A percentile compares a stretch with the other conserved stretches of the same genome.
These are phyloP conservation scores for Stictocephala bisonia DNA, from an alignment of 2,888 invertebrate genomes.

Conservation along the genomic window DNA sequence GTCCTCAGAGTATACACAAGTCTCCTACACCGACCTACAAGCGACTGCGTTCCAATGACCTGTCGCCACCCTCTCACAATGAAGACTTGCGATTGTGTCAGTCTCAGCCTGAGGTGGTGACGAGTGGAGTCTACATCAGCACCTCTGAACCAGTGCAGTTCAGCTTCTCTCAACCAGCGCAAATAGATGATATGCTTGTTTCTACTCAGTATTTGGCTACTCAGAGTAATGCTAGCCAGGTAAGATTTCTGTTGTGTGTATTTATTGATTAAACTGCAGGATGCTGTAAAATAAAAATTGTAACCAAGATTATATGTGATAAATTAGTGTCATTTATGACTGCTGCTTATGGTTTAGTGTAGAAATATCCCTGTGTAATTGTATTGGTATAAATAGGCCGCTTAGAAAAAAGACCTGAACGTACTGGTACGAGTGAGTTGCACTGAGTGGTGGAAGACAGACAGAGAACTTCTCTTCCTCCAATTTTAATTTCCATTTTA, in stretches of 20 bases:
- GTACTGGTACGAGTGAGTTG: too few relatives aligned
- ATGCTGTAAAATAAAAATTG: too few relatives aligned
- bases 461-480: too few relatives aligned
- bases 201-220: constrained; percentile 75
- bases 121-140: neutral
- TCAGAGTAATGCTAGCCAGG: constrained; percentile 62
- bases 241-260: constrained; percentile 53
- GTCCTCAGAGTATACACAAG: neutral
- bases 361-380: neutral
- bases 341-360: too few relatives aligned
- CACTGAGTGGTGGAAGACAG: too few relatives aligned
- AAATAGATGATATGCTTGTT: constrained; percentile 83
- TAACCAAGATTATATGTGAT: too few relatives aligned
- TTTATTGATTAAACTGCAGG: constrained; percentile 36
- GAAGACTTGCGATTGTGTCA: constrained; percentile 63
- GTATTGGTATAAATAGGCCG: too few relatives aligned
- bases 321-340: too few relatives aligned
- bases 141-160: constrained; percentile 61
- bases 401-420: too few relatives aligned
- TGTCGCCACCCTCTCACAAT: constrained; percentile 53
- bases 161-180: constrained; percentile 89
- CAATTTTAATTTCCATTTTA: too few relatives aligned
- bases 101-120: constrained; percentile 63
- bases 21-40: constrained; percentile 39
- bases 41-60: constrained; percentile 57